phyloP scores from a whole-genome alignment of 1,140 invertebrate species.

The Drosophila nasuta region DNA sequence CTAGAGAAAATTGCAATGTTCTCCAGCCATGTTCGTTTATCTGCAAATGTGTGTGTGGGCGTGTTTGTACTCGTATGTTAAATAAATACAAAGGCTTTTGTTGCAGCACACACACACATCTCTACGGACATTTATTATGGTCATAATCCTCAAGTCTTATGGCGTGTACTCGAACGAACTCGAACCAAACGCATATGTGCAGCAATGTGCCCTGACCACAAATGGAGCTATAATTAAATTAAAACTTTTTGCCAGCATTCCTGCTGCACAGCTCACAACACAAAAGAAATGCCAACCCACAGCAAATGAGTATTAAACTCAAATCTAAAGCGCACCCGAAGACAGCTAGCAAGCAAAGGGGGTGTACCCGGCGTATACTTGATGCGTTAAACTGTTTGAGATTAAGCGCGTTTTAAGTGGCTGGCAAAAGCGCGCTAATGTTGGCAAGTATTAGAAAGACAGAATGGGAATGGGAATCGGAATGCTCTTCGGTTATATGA shows the following conservation, averaged over 20 bases:
- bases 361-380: conserved; percentile 68
- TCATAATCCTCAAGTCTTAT: conserved; percentile 75
- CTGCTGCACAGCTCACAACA: background rate
- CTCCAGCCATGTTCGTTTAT: conserved; percentile 65
- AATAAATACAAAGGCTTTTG: conserved; percentile 67
- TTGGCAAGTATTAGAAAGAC: conserved; percentile 5
- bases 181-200: conserved; percentile 30
- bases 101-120: conserved; percentile 60
- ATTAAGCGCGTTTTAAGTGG: conserved; percentile 61
- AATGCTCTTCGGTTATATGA: background rate
- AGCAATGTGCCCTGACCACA: conserved; percentile 56
- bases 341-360: conserved; percentile 16
- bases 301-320: conserved; percentile 47
- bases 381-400: conserved; percentile 68
- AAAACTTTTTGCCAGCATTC: conserved; percentile 72
- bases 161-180: conserved; percentile 28
- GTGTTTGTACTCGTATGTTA: conserved; percentile 32
- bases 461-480: background rate
- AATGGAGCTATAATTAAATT: conserved; percentile 82
- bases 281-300: conserved; percentile 42
- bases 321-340: conserved; percentile 38
- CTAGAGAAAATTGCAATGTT: conserved; percentile 54
- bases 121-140: conserved; percentile 73
- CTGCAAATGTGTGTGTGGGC: conserved; percentile 26
- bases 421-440: conserved; percentile 16